Evolutionary conservation across 2,797 vertebrate genomes (phyloP).

Genomic region (Mareca strepera): DNA sequence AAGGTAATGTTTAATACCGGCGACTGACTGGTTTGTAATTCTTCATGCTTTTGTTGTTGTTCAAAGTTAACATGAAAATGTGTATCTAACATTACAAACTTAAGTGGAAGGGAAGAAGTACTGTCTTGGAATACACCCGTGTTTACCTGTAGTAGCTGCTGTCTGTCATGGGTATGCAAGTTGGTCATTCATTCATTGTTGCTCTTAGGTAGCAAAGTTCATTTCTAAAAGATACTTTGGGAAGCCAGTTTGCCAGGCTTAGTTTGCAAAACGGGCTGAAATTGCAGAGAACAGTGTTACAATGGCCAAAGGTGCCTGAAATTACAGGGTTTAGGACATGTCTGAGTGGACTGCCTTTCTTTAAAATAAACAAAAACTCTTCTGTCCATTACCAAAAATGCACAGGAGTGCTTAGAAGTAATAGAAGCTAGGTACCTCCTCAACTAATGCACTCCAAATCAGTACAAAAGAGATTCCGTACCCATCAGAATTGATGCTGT

Average conservation of each 20-base stretch:
- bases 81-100: neutral
- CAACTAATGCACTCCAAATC: neutral
- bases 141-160: neutral
- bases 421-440: neutral
- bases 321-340: neutral
- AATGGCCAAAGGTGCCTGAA: conserved; percentile 1
- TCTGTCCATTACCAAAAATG: neutral
- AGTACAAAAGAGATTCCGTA: neutral
- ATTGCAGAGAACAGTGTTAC: neutral
- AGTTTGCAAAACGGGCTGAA: neutral
- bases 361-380: neutral
- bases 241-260: neutral
- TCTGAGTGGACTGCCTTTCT: neutral
- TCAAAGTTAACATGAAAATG: conserved; percentile 17
- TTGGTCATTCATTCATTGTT: neutral
- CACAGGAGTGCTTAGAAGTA: neutral
- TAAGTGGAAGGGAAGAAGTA: neutral
- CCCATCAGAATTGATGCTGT: neutral
- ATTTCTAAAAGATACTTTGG: neutral
- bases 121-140: neutral
- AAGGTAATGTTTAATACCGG: neutral
- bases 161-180: neutral
- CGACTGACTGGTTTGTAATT: neutral
- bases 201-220: neutral
- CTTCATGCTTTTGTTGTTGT: neutral